These are phyloP conservation scores for Chionomys nivalis DNA, from an alignment of 2,113 vertebrate species.

Conservation along the genomic window DNA sequence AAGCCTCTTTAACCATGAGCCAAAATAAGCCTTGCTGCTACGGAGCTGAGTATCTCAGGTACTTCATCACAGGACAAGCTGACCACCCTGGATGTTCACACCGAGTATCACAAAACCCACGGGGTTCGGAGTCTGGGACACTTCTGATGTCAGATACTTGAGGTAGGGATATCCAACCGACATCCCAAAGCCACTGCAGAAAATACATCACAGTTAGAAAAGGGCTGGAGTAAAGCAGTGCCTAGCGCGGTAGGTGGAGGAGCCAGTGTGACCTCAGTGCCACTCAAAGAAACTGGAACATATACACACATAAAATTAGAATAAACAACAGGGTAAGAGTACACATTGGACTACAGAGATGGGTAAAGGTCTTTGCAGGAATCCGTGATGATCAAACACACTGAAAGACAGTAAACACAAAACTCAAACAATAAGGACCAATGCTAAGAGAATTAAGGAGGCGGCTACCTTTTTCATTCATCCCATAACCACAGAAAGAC, in stretches of 20 bases:
- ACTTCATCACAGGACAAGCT: neutral
- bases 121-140: neutral
- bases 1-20: neutral
- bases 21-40: neutral
- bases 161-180: no score
- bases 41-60: neutral
- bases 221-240: neutral
- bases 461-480: neutral
- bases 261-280: neutral
- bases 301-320: neutral
- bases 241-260: neutral
- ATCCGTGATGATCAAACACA: neutral
- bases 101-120: neutral
- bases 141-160: neutral
- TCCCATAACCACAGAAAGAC: neutral
- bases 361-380: neutral
- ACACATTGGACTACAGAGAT: neutral
- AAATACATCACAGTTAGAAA: neutral
- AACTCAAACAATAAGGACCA: neutral
- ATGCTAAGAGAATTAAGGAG: neutral
- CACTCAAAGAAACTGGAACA: neutral
- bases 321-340: neutral
- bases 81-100: neutral
- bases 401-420: neutral
- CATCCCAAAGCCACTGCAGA: neutral